Evolutionary conservation across 2,113 vertebrate genomes (phyloP), one percentile per base, ranked within the genome.

Genomic region (Oncorhynchus kisutch): DNA sequence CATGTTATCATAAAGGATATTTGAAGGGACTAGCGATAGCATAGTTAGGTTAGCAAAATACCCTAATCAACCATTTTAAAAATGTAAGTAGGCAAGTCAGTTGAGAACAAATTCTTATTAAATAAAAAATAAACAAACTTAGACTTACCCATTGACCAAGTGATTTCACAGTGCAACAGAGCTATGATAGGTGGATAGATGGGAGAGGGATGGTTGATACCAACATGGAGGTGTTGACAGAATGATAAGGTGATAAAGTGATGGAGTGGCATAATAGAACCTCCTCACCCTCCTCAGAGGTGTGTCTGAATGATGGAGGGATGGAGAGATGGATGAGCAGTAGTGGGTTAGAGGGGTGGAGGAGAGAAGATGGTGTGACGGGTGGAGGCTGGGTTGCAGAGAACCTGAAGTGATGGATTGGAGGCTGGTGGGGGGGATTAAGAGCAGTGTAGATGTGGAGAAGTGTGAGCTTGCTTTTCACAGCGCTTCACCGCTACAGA

Each of bases 401-500:
- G 59, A 22, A 62, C 4, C 16, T 8, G 59, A n/a, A 62, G 59
- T 8, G n/a, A 25, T 5, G 11, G 64, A 25, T 25, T 7, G 64
- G 31, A n/a, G 22, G 59, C n/a, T 18, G 31, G 31, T n/a, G 18
- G 18, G 22, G 8, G 64, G 24, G 12, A 4, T n/a, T 11, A 13
- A 25, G 65, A 31, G 3, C 31, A 34, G 31, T 34, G 31, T 34
- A 34, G 31, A 34, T 34, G 1, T 34, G 6, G 31, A 34, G 31
- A 34, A 34, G 31, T 34, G 59, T 66, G 72, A 70, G 77, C 57
- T 11, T 45, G 3, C 22, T 12, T 62, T 62, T 62, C 59, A 22
- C 51, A 54, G 51, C 4, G 69, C 22, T 60, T 14, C 29, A 22
- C 70, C 74, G 74, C 72, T 74, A 71, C 79, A 79, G 72, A 81